Conservation (phyloP, 2,888 invertebrate genomes). For the Drosophila tanythrix region DNA sequence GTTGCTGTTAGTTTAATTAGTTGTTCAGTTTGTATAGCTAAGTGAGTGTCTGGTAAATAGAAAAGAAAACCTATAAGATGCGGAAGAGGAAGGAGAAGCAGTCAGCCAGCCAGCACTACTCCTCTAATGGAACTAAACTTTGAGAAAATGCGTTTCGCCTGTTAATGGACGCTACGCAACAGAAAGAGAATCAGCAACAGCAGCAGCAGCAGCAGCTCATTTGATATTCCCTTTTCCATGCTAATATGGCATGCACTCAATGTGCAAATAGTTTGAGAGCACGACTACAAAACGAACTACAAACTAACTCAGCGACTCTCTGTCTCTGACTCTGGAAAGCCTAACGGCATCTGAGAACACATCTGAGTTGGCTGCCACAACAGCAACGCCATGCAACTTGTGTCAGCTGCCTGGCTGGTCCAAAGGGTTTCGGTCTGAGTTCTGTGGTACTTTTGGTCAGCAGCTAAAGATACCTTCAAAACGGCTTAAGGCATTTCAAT, state of each 20-base stretch:
- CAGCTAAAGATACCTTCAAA: slow-evolving; percentile 9
- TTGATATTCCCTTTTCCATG: slow-evolving; percentile 77
- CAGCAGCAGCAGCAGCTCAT: slow-evolving; percentile 58
- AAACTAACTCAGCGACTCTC: slow-evolving; percentile 1
- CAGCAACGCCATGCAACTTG: slow-evolving; percentile 4
- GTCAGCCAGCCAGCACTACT: slow-evolving; percentile 13
- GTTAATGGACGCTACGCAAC: slow-evolving; percentile 71
- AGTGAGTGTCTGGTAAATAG: slow-evolving; percentile 64
- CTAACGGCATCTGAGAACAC: slow-evolving; percentile 25
- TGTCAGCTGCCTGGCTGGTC: background rate
- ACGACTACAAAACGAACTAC: slow-evolving; percentile 32
- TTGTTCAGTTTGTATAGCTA: slow-evolving; percentile 70
- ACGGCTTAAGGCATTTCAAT: background rate
- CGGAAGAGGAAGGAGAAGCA: background rate
- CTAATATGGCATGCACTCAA: slow-evolving; percentile 80
- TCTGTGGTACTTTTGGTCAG: slow-evolving; percentile 22
- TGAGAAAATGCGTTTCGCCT: slow-evolving; percentile 75
- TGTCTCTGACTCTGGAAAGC: slow-evolving; percentile 15
- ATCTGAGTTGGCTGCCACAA: slow-evolving; percentile 7
- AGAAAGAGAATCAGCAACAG: background rate
- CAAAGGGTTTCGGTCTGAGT: slow-evolving; percentile 5
- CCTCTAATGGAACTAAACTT: slow-evolving; percentile 78
- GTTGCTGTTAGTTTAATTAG: slow-evolving; percentile 76
- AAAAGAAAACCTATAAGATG: background rate
- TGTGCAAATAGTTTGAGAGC: slow-evolving; percentile 81